These are phyloP conservation scores for Allophyes oxyacanthae DNA, from an alignment of 2,888 invertebrate species.

Conservation along the genomic window DNA sequence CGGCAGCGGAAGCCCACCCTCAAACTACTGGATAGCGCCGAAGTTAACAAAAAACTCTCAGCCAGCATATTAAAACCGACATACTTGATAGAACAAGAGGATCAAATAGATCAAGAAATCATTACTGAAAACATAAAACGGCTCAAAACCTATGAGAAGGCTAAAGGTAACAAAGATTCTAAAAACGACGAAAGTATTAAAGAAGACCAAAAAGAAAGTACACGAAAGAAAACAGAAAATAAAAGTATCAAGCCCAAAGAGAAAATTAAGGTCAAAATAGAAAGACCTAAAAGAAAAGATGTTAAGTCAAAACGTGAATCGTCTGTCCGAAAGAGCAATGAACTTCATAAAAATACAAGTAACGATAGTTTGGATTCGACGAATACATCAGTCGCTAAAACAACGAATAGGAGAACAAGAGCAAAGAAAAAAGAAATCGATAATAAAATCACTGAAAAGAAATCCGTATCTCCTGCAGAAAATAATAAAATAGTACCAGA, in stretches of 20 bases:
- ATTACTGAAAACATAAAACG: conserved; percentile 75
- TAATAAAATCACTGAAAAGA: conserved; percentile 19
- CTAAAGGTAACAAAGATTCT: conserved; percentile 57
- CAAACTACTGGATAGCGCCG: conserved; percentile 60
- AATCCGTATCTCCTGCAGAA: conserved; percentile 40
- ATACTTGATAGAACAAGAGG: conserved; percentile 70
- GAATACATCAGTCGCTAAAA: conserved; percentile 22
- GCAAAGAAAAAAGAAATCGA: conserved; percentile 61
- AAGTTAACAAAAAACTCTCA: conserved; percentile 48
- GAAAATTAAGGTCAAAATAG: conserved; percentile 51
- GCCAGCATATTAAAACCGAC: conserved; percentile 68
- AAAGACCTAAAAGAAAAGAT: conserved; percentile 45
- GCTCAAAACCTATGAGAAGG: conserved; percentile 68
- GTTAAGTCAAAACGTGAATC: conserved; percentile 27
- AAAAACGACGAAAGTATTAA: conserved; percentile 32
- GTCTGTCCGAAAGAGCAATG: conserved; percentile 25
- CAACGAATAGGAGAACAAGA: conserved; percentile 51
- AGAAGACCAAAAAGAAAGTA: conserved; percentile 19
- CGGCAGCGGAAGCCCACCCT: conserved; percentile 76
- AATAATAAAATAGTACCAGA: conserved; percentile 29
- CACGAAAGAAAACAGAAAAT: conserved; percentile 27
- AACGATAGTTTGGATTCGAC: conserved; percentile 21
- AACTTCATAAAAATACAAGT: conserved; percentile 24
- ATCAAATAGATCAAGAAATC: conserved; percentile 73
- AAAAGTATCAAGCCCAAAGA: conserved; percentile 44